Percentiles rank a stretch among this genome's conserved stretches.
These are phyloP conservation scores for Formica exsecta DNA, from an alignment of 1,140 invertebrate genomes.

Conservation along the genomic window DNA sequence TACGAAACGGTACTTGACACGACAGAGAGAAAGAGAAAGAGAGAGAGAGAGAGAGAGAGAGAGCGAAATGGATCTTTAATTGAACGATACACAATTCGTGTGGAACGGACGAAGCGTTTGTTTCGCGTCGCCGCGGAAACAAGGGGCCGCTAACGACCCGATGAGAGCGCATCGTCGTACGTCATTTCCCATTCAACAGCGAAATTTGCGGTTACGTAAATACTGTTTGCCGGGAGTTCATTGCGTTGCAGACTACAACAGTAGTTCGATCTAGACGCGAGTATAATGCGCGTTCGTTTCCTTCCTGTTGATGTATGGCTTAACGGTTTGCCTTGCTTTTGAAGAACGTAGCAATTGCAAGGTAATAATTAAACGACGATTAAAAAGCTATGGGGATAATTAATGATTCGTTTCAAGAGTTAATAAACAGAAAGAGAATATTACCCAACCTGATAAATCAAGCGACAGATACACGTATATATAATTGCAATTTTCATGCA, in stretches of 20 bases:
- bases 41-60: no score
- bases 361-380: background rate
- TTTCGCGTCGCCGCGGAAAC: conserved; percentile 64
- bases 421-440: background rate
- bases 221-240: conserved; percentile 39
- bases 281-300: conserved; percentile 29
- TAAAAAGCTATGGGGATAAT: background rate
- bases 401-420: background rate
- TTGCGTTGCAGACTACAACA: conserved; percentile 21
- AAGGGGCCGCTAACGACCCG: conserved; percentile 70
- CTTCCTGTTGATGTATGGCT: conserved; percentile 36
- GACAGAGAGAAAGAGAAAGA: background rate
- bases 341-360: background rate
- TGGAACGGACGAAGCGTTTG: conserved; percentile 56
- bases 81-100: conserved; percentile 57
- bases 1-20: conserved; percentile 29
- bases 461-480: no score
- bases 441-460: background rate
- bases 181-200: conserved; percentile 63
- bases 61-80: conserved; percentile 51
- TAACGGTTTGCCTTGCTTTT: background rate
- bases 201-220: conserved; percentile 61
- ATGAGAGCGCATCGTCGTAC: conserved; percentile 47
- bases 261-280: conserved; percentile 38
- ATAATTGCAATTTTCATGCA: background rate